Conservation (phyloP, 2,888 invertebrate species). For the Heliconius sara region DNA sequence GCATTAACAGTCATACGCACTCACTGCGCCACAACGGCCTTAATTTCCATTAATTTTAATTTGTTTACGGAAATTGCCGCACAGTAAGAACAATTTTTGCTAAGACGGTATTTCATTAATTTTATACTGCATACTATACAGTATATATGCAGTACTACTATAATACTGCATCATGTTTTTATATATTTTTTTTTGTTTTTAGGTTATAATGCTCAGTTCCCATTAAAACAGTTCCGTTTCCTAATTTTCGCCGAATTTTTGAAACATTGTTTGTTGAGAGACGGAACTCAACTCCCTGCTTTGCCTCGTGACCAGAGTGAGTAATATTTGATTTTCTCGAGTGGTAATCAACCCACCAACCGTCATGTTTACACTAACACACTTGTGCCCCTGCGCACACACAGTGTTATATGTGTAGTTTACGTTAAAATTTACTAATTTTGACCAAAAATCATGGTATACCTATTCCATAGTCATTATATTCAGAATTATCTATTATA, state of each 20-base stretch:
- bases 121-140: too few relatives aligned
- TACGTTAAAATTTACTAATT: not conserved
- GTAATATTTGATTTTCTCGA: not conserved
- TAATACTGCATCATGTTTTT: too few relatives aligned
- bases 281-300: not conserved
- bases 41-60: too few relatives aligned
- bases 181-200: not conserved
- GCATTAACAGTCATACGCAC: too few relatives aligned
- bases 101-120: too few relatives aligned
- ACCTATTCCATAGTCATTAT: not conserved
- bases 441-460: constrained; percentile 9
- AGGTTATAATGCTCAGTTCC: not conserved
- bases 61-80: too few relatives aligned
- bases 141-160: too few relatives aligned
- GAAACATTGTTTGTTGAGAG: not conserved
- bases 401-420: not conserved
- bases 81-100: too few relatives aligned
- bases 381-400: not conserved
- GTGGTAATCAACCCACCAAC: not conserved
- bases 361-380: not conserved
- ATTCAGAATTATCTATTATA: constrained; percentile 15
- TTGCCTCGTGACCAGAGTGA: not conserved
- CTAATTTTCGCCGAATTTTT: not conserved
- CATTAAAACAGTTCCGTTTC: not conserved
- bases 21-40: too few relatives aligned